These are phyloP conservation scores for Struthio camelus DNA, from an alignment of 2,113 vertebrate genomes.

Conservation along the genomic window DNA sequence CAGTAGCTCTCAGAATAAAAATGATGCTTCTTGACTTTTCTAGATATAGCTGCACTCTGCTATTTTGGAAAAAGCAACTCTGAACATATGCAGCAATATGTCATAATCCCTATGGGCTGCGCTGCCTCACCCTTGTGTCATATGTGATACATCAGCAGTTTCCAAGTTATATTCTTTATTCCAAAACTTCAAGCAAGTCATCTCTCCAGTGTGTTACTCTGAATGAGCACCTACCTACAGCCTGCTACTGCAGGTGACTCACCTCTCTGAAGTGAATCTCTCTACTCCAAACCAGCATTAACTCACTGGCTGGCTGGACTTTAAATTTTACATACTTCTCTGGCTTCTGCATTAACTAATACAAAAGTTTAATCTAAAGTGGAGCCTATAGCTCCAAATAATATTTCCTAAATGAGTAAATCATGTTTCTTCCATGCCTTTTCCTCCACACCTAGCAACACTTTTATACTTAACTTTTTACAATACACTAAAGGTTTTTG, in stretches of 20 bases:
- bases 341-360: background rate
- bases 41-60: background rate
- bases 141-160: background rate
- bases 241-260: rapidly evolving
- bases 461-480: background rate
- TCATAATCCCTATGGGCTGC: constrained; percentile 17
- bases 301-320: background rate
- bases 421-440: background rate
- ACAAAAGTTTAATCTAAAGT: background rate
- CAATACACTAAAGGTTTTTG: background rate
- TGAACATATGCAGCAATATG: constrained; percentile 33
- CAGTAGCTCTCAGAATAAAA: background rate
- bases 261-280: background rate
- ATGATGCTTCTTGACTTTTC: constrained; percentile 5
- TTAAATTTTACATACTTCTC: background rate
- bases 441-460: background rate
- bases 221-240: background rate
- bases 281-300: background rate
- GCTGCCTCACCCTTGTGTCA: constrained; percentile 9
- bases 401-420: background rate
- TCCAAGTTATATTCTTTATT: background rate
- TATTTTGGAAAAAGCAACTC: constrained; percentile 1
- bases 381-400: background rate
- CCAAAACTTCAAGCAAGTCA: background rate
- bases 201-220: background rate